Evolutionary conservation across 2,113 vertebrate species (phyloP), one percentile per base, ranked within the genome.

Genomic region (Nettapus auritus): DNA sequence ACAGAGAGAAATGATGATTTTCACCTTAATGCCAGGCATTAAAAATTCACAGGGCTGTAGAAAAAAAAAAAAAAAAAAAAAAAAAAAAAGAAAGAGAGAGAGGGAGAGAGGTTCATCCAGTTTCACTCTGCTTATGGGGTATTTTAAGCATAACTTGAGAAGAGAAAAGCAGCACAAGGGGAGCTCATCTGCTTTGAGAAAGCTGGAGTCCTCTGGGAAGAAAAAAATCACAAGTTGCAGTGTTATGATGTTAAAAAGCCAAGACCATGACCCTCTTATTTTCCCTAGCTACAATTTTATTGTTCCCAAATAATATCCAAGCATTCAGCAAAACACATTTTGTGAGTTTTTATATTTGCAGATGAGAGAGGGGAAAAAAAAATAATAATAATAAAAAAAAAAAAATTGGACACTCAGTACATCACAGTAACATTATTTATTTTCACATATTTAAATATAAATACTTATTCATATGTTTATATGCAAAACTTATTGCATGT

Each of bases 1-100:
- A 96, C 90, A 94, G 81, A 91, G 83, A 96, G 90, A 67, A 79
- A 90, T 94, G 29, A 92, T 92, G 86, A 82, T 95, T 97, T 96
- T 96, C 92, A 96, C 92, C 92, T 97, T 96, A 97, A 96, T 93
- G 82, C 85, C 94, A 96, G 82, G 42, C 92, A 96, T 97, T 97
- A 94, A 92, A 95, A 96, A 97, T 86, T 94, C 88, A 96, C 55
- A 26, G 44, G 78, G 71, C 82, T 93, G 44, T 46, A n/a, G 56
- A 83, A 94, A 71, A 94, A 73, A 46, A 20, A 19, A 10, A 46
- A 46, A 9, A 21, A 20, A 46, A 46, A 46, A 46, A 46, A 46
- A 46, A 21, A 9, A 21, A 21, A 48, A 21, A 21, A 44, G 16
- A 46, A 8, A 46, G 40, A 40, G 10, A 40, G 40, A 40, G 42